phyloP scores from a whole-genome alignment of 2,888 invertebrate species.

The Zaprionus bogoriensis region DNA sequence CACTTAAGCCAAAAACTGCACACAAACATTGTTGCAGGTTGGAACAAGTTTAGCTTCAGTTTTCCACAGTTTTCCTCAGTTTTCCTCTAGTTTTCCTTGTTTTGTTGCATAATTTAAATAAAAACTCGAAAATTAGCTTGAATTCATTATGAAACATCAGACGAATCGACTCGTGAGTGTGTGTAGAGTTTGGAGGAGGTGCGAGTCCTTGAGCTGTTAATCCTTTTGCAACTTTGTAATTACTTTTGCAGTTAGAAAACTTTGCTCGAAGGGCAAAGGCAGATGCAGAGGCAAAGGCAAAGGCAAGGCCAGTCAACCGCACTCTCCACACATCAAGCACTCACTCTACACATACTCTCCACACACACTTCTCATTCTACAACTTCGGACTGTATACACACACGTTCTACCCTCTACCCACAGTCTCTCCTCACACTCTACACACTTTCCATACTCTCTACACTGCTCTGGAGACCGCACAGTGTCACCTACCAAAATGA shows the following conservation, averaged over 20 bases:
- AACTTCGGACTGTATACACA: too few relatives aligned
- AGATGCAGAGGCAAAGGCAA: slow-evolving; percentile 50
- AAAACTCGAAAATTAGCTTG: slow-evolving; percentile 48
- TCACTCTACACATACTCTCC: background rate
- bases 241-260: slow-evolving; percentile 74
- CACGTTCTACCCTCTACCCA: background rate
- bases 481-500: slow-evolving; percentile 26
- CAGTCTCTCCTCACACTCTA: slow-evolving; percentile 2
- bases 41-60: too few relatives aligned
- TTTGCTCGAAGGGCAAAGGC: slow-evolving; percentile 43
- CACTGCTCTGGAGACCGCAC: slow-evolving; percentile 3
- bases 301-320: slow-evolving; percentile 37
- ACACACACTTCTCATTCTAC: background rate
- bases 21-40: slow-evolving; percentile 52
- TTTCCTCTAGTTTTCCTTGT: slow-evolving; percentile 9
- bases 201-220: slow-evolving; percentile 67
- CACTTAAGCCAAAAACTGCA: slow-evolving; percentile 62
- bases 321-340: slow-evolving; percentile 10
- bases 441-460: background rate
- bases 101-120: slow-evolving; percentile 49
- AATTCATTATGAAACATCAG: slow-evolving; percentile 57
- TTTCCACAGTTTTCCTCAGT: too few relatives aligned
- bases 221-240: slow-evolving; percentile 80
- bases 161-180: slow-evolving; percentile 10
- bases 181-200: too few relatives aligned